Evolutionary conservation across 92 coral and sea anemone genomes (phyloP), one percentile per base, ranked within the genome.

Genomic region (Diadumene lineata): DNA sequence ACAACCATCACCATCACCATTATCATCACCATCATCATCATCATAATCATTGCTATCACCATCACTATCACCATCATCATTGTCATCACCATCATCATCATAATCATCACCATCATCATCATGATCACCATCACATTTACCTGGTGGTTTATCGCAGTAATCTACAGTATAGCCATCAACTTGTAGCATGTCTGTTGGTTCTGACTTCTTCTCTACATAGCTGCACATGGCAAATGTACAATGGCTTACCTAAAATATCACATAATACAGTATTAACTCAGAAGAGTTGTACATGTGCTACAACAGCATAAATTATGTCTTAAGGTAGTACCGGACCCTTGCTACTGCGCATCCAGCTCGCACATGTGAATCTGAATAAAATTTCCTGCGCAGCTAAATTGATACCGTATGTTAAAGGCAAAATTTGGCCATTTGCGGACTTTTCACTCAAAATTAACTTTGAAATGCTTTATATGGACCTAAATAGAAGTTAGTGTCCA

Each of bases 161-260:
- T 94, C 98, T 56, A 94, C 97, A 23, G 98, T 94, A 43, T 94
- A 94, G 6, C 98, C 97, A 75, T 90, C 98, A 44, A 94, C 77
- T 28, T 92, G 97, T 85, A 92, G 88, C 97, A 94, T 94, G 69
- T 94, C 98, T 33, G 92, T 79, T 0, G 97, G 97, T 50, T 94
- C 97, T 13, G 97, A 87, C 65, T 82, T 88, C 88, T 88, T 91
- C 84, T 94, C 96, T 24, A 85, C 89, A 64, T 91, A 94, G 75
- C 97, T 91, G 78, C 98, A 94, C 89, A 94, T 70, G 18, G 94
- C 98, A 84, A 94, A 94, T 2, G 97, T 88, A 56, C 89, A 92
- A 34, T 92, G 97, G 34, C 97, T 94, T 57, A 94, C 98, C 98
- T 94, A 65, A 33, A 93, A 53, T 53, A 53, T 13, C 6, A 38